phyloP scores from a whole-genome alignment of 2,113 vertebrate genomes.

The Nesoenas mayeri region DNA sequence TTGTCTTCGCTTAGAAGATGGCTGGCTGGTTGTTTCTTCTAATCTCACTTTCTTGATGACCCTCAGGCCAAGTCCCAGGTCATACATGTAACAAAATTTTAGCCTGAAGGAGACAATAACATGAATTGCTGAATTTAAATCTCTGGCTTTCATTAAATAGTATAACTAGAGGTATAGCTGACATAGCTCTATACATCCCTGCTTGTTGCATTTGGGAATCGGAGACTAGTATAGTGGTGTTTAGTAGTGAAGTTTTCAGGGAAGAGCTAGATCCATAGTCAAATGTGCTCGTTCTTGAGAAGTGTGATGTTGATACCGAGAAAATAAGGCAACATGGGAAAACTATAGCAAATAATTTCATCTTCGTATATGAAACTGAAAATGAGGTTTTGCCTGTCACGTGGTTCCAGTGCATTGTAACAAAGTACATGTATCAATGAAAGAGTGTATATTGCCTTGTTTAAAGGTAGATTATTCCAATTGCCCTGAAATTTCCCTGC shows the following conservation, averaged over 20 bases:
- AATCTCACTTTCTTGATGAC: neutral
- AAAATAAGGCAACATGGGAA: neutral
- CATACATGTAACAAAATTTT: neutral
- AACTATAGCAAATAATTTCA: neutral
- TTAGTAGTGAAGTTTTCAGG: neutral
- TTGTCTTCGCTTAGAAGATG: neutral
- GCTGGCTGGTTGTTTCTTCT: neutral
- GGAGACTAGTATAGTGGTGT: neutral
- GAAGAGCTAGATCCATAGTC: neutral
- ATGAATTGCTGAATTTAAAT: neutral
- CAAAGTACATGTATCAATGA: neutral
- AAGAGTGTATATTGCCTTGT: neutral
- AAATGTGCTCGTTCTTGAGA: neutral
- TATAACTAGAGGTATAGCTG: neutral
- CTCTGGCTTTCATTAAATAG: neutral
- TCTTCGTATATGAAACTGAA: neutral
- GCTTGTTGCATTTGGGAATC: neutral
- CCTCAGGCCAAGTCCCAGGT: neutral
- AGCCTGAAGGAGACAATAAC: neutral
- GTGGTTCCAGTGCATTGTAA: neutral
- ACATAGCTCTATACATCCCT: neutral
- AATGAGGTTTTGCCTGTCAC: neutral
- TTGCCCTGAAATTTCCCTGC: accelerated
- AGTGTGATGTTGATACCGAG: neutral
- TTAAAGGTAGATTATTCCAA: neutral